Evolutionary conservation across 2,888 invertebrate species (phyloP).

Genomic region (Rhyacophila evoluta): DNA sequence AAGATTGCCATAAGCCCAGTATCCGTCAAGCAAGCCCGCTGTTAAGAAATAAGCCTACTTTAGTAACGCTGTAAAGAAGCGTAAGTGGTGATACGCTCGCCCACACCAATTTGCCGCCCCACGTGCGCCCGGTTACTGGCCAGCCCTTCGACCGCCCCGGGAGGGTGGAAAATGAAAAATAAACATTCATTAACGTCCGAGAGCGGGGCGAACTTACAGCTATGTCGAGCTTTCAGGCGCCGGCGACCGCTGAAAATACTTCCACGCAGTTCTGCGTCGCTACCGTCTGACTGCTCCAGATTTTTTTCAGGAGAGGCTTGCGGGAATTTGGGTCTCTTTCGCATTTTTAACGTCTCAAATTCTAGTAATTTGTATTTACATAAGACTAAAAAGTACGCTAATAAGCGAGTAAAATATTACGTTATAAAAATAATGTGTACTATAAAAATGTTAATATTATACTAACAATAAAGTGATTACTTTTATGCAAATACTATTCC

Average conservation of each 20-base stretch:
- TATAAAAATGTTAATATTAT: no score
- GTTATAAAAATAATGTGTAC: no score
- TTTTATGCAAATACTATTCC: no score
- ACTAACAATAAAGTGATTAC: no score
- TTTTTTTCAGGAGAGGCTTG: constrained; percentile 8
- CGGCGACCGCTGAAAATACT: constrained; percentile 9
- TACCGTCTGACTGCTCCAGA: background rate
- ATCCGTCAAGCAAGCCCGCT: constrained; percentile 6
- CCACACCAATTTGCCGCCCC: constrained; percentile 8
- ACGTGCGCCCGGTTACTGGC: constrained; percentile 33
- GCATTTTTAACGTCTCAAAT: background rate
- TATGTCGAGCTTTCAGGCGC: constrained; percentile 15
- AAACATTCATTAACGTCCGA: constrained; percentile 49
- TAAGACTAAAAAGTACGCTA: no score
- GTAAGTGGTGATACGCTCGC: constrained; percentile 44
- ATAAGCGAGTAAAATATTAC: no score
- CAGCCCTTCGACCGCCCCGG: constrained; percentile 38
- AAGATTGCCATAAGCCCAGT: background rate
- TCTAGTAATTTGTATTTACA: background rate
- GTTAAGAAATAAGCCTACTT: constrained; percentile 21
- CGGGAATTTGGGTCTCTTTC: background rate
- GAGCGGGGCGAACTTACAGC: constrained; percentile 8
- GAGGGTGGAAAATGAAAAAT: constrained; percentile 52
- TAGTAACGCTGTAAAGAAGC: constrained; percentile 45
- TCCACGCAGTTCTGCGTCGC: background rate